These are phyloP conservation scores for Ophonus ardosiacus DNA, from an alignment of 2,888 invertebrate species.

Conservation along the genomic window DNA sequence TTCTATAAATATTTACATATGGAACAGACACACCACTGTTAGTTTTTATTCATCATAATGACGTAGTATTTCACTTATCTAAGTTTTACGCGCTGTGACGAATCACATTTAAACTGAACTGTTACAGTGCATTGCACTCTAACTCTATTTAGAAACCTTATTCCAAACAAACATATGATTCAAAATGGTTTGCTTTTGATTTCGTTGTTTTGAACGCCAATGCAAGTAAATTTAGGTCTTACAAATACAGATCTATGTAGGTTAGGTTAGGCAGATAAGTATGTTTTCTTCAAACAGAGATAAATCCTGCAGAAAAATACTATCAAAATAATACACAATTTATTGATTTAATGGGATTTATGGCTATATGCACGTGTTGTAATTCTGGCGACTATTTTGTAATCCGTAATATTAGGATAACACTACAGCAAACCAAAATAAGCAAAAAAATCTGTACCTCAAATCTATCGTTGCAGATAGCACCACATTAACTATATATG, in stretches of 20 bases:
- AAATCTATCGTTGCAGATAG: too few species aligned
- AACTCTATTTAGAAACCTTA: slow-evolving; percentile 27
- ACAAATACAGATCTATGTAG: slow-evolving; percentile 20
- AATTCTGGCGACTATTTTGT: too few species aligned
- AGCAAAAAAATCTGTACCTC: too few species aligned
- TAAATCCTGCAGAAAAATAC: slow-evolving; percentile 21
- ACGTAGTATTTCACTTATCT: slow-evolving; percentile 55
- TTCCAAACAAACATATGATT: slow-evolving; percentile 38
- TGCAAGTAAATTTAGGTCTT: slow-evolving; percentile 22
- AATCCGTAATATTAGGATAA: too few species aligned
- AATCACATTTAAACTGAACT: slow-evolving; percentile 33
- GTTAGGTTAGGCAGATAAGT: slow-evolving; percentile 37
- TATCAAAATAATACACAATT: not conserved
- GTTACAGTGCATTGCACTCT: slow-evolving; percentile 45
- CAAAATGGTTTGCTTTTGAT: slow-evolving; percentile 31
- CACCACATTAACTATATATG: too few species aligned
- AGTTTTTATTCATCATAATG: slow-evolving; percentile 30
- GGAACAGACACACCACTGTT: slow-evolving; percentile 25
- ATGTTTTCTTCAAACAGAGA: slow-evolving; percentile 20
- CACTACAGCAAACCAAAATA: too few species aligned
- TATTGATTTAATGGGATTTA: too few species aligned
- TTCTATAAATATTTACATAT: slow-evolving; percentile 47
- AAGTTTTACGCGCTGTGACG: slow-evolving; percentile 48
- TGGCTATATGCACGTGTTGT: too few species aligned
- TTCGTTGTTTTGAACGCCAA: slow-evolving; percentile 37